Percentiles rank a stretch among this genome's conserved stretches.
Evolutionary conservation across 2,797 vertebrate genomes (phyloP).

Genomic region (Lepilemur ruficaudatus): DNA sequence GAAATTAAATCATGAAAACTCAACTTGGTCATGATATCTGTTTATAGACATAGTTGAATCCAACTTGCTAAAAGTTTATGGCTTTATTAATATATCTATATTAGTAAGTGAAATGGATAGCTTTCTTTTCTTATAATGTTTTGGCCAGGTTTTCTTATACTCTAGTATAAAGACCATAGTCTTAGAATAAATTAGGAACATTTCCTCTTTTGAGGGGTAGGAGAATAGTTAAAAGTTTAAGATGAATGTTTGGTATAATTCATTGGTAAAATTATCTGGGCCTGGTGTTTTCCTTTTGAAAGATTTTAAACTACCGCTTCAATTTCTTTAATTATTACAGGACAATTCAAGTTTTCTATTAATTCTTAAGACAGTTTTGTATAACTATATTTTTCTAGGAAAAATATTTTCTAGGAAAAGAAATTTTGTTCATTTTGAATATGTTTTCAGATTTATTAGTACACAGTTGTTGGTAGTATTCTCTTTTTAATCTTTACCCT

Average conservation of each 20-base stretch:
- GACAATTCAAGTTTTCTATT: not conserved
- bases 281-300: not conserved
- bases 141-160: not conserved
- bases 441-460: not conserved
- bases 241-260: not conserved
- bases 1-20: not conserved
- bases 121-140: not conserved
- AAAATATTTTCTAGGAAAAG: not conserved
- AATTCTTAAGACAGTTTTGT: not conserved
- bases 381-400: not conserved
- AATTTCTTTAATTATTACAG: not conserved
- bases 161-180: not conserved
- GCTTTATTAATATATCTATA: not conserved
- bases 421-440: not conserved
- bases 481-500: not conserved
- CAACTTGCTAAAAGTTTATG: not conserved
- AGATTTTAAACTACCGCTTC: not conserved
- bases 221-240: not conserved
- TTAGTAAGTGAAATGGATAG: not conserved
- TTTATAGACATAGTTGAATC: not conserved
- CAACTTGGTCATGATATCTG: not conserved
- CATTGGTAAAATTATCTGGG: not conserved
- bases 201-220: not conserved
- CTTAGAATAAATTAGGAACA: not conserved
- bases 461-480: not conserved